Conservation (phyloP, 2,113 vertebrate genomes). For the Chinchilla lanigera region DNA sequence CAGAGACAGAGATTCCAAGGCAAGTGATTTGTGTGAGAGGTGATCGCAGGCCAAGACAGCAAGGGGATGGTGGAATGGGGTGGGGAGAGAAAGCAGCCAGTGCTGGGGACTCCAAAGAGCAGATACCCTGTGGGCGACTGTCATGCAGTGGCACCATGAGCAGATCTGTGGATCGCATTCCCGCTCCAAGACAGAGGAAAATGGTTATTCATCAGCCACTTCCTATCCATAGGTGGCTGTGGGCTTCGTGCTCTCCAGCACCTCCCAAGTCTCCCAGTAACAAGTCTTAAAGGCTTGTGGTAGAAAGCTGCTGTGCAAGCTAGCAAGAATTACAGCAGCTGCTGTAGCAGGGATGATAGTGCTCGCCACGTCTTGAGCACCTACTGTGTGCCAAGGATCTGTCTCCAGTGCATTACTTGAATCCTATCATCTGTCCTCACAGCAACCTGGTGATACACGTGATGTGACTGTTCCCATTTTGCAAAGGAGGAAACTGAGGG, state of each 20-base stretch:
- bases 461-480: not conserved
- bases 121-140: too few relatives aligned
- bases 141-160: not conserved
- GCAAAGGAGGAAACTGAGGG: not conserved
- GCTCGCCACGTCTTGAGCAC: not conserved
- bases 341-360: not conserved
- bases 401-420: not conserved
- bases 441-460: not conserved
- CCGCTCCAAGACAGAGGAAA: not conserved
- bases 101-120: not conserved
- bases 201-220: not conserved
- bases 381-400: not conserved
- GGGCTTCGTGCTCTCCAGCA: not conserved
- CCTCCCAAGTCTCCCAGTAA: not conserved
- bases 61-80: rapidly evolving
- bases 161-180: not conserved
- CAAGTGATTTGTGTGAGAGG: not conserved
- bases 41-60: not conserved
- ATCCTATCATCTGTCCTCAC: not conserved
- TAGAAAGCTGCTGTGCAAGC: not conserved
- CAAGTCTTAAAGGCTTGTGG: not conserved
- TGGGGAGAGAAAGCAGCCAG: not conserved
- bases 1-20: not conserved
- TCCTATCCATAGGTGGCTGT: not conserved
- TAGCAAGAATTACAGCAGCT: too few relatives aligned